A percentile compares a stretch with the other conserved stretches of the same genome.
These are phyloP conservation scores for Cephalophus harveyi DNA, from an alignment of 2,113 vertebrate genomes.

Conservation along the genomic window DNA sequence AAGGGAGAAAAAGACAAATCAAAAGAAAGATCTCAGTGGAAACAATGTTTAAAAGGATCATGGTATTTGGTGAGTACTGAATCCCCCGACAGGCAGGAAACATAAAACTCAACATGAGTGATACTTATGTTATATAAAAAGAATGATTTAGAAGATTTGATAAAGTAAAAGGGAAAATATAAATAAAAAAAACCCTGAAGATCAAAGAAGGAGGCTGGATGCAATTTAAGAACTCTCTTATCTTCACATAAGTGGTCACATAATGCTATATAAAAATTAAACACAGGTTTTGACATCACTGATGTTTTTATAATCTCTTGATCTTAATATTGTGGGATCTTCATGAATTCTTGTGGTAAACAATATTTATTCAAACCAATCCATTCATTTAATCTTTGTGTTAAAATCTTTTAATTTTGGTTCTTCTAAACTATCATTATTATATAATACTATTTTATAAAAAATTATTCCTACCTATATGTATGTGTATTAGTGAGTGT, in stretches of 20 bases:
- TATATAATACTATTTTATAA: not conserved
- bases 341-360: not conserved
- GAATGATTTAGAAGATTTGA: not conserved
- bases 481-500: not conserved
- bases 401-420: not conserved
- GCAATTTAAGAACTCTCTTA: not conserved
- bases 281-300: not conserved
- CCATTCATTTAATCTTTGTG: not conserved
- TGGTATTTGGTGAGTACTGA: not conserved
- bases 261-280: not conserved
- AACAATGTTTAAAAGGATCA: not conserved
- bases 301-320: not conserved
- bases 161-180: not conserved
- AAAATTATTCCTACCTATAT: not conserved
- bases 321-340: not conserved
- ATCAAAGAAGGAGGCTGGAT: not conserved
- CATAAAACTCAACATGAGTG: not conserved
- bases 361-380: not conserved
- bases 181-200: not conserved
- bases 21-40: not conserved
- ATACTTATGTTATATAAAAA: not conserved
- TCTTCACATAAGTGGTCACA: not conserved
- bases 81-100: not conserved
- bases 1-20: not conserved
- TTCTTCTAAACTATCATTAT: not conserved